phyloP scores from a whole-genome alignment of 2,113 vertebrate species.

The Rattus rattus region DNA sequence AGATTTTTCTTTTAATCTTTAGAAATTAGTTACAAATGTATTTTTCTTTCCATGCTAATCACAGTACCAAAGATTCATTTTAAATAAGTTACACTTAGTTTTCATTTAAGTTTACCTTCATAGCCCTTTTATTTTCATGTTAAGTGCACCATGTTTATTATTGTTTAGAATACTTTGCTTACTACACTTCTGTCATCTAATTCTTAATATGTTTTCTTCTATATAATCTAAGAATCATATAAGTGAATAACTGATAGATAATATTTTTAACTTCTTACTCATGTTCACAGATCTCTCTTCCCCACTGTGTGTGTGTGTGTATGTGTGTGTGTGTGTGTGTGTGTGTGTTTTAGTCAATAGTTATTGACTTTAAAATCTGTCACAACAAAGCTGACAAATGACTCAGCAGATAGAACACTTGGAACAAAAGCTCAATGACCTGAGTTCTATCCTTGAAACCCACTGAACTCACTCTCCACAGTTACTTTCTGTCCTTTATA shows the following conservation, averaged over 20 bases:
- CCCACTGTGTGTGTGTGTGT: neutral
- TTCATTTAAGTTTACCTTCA: neutral
- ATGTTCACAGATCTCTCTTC: neutral
- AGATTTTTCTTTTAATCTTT: neutral
- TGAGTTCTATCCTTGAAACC: neutral
- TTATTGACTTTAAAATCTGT: neutral
- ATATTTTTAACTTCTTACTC: constrained; percentile 1
- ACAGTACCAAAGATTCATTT: neutral
- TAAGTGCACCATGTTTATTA: neutral
- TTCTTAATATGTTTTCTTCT: neutral
- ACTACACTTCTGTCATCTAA: neutral
- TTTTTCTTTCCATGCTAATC: constrained; percentile 2
- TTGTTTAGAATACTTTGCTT: constrained; percentile 1
- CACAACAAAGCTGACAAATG: neutral
- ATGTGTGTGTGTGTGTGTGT: neutral
- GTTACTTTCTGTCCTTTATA: neutral
- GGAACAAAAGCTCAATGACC: neutral
- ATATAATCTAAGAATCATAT: neutral
- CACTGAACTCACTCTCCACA: neutral
- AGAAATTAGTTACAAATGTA: neutral
- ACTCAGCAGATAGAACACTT: neutral
- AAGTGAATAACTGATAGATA: neutral
- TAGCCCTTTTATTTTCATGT: neutral
- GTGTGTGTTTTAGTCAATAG: constrained; percentile 3
- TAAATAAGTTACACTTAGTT: neutral